Conservation (phyloP, 2,113 vertebrate species). For the Zosterops borbonicus region DNA sequence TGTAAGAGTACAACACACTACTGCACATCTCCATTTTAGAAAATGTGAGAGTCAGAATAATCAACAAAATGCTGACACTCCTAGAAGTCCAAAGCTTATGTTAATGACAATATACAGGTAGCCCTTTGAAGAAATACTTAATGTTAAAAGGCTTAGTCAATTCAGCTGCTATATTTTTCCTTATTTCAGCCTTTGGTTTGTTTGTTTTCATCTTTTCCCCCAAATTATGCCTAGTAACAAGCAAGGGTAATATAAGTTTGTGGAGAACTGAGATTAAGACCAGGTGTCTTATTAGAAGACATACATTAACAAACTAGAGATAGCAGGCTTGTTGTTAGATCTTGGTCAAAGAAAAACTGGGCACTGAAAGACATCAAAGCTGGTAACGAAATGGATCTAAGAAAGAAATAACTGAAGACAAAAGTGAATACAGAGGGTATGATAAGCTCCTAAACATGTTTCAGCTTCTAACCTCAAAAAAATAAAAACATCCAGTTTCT, state of each 20-base stretch:
- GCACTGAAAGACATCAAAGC: not conserved
- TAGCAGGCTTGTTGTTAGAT: not conserved
- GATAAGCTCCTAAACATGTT: not conserved
- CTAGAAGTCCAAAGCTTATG: not conserved
- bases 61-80: not conserved
- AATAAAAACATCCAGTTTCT: not conserved
- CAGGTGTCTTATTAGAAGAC: not conserved
- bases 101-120: not conserved
- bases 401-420: not conserved
- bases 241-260: not conserved
- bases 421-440: not conserved
- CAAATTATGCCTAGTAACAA: not conserved
- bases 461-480: not conserved
- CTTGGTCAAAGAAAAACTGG: not conserved
- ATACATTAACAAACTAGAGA: not conserved
- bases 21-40: not conserved
- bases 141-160: not conserved
- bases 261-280: not conserved
- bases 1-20: not conserved
- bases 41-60: not conserved
- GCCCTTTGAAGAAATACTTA: not conserved
- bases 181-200: not conserved
- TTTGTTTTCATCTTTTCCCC: not conserved
- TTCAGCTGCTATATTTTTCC: not conserved
- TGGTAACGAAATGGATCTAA: not conserved